Percentiles rank a stretch among this genome's conserved stretches.
These are phyloP conservation scores for Drosophila orena DNA, from an alignment of 1,140 invertebrate species.

Conservation along the genomic window DNA sequence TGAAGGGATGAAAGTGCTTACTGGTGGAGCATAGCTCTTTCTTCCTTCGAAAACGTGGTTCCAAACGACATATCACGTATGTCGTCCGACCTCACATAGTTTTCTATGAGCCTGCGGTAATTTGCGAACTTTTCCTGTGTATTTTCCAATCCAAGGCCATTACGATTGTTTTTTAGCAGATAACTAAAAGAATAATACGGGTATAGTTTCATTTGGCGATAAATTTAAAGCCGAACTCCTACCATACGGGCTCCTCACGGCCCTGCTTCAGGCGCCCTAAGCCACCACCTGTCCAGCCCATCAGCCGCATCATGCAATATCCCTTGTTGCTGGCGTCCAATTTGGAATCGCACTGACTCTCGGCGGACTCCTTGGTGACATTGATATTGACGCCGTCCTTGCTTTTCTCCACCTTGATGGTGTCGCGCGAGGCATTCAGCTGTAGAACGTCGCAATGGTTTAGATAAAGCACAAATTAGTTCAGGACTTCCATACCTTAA, in stretches of 20 bases:
- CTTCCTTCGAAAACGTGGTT: slow-evolving; percentile 89
- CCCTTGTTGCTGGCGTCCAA: slow-evolving; percentile 87
- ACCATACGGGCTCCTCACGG: slow-evolving; percentile 88
- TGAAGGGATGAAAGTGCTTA: slow-evolving; percentile 61
- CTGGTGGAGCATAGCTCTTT: slow-evolving; percentile 89
- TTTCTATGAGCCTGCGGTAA: slow-evolving; percentile 66
- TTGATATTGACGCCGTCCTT: slow-evolving; percentile 69
- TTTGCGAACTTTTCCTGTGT: slow-evolving; percentile 31
- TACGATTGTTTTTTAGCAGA: slow-evolving; percentile 73
- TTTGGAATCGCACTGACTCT: slow-evolving; percentile 54
- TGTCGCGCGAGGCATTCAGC: slow-evolving; percentile 67
- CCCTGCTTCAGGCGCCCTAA: slow-evolving; percentile 90
- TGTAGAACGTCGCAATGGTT: neutral
- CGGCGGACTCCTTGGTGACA: slow-evolving; percentile 61
- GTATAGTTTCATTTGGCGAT: neutral
- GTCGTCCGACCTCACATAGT: slow-evolving; percentile 86
- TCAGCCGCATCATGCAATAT: slow-evolving; percentile 90
- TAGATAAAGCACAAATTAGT: neutral
- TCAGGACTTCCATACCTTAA: slow-evolving; percentile 84
- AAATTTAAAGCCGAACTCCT: slow-evolving; percentile 39
- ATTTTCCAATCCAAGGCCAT: slow-evolving; percentile 61
- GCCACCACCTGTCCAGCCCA: slow-evolving; percentile 93
- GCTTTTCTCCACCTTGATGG: slow-evolving; percentile 73
- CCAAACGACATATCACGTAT: slow-evolving; percentile 89
- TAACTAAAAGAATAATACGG: slow-evolving; percentile 48